These are phyloP conservation scores for Hippocampus comes DNA, from an alignment of 2,113 vertebrate genomes.

Conservation along the genomic window DNA sequence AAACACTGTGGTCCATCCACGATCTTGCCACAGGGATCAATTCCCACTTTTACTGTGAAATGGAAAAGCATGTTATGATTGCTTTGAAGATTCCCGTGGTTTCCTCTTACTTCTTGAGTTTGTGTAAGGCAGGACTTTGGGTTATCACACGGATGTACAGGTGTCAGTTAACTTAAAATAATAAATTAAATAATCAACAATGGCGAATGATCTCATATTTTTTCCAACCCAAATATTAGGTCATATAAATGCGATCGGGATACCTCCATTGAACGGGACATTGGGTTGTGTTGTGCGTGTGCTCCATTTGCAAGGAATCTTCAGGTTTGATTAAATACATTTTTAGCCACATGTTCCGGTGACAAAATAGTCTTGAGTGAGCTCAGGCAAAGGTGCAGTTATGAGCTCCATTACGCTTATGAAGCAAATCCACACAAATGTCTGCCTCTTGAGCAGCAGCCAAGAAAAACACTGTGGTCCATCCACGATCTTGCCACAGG, in stretches of 20 bases:
- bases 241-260: too few relatives aligned
- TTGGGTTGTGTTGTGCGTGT: too few relatives aligned
- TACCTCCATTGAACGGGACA: too few relatives aligned
- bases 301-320: not conserved
- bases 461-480: constrained; percentile 61
- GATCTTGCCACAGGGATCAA: constrained; percentile 60
- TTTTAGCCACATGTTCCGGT: not conserved
- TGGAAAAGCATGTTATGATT: constrained; percentile 70
- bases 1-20: constrained; percentile 55
- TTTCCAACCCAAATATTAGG: too few relatives aligned
- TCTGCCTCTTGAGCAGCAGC: constrained; percentile 58
- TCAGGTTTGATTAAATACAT: not conserved
- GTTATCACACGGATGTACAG: too few relatives aligned
- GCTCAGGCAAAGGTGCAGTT: constrained; percentile 27
- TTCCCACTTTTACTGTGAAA: constrained; percentile 64
- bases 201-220: too few relatives aligned
- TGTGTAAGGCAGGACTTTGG: constrained; percentile 22
- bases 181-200: too few relatives aligned
- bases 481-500: constrained; percentile 54
- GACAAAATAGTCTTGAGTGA: not conserved
- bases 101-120: constrained; percentile 62
- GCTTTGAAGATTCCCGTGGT: constrained; percentile 67
- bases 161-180: too few relatives aligned
- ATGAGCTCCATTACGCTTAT: constrained; percentile 53
- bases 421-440: constrained; percentile 61